phyloP scores from a whole-genome alignment of 1,140 invertebrate species.

The Leptopilina clavipes region DNA sequence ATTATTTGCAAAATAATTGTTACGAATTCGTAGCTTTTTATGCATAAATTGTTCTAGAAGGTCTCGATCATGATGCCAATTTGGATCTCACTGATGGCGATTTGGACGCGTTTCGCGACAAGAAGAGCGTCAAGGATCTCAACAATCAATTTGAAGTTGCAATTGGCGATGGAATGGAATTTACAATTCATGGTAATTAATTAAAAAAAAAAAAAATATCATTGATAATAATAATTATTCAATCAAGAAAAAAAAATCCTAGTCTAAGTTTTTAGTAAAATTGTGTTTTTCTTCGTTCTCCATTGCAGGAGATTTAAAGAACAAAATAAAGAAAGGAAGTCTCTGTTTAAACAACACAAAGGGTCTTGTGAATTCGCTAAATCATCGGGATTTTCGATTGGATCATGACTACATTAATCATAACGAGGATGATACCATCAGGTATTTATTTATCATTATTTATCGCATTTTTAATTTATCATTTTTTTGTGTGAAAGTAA shows the following conservation, averaged over 20 bases:
- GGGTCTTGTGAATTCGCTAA: conserved; percentile 81
- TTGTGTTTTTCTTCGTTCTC: conserved; percentile 40
- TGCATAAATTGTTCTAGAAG: conserved; percentile 64
- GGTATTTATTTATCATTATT: conserved; percentile 58
- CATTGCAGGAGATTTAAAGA: conserved; percentile 81
- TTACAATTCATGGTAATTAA: conserved; percentile 87
- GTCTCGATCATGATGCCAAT: conserved; percentile 78
- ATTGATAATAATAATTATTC: too few relatives aligned
- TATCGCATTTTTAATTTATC: too few relatives aligned
- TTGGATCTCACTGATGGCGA: conserved; percentile 88
- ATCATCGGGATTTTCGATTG: conserved; percentile 84
- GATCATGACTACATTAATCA: conserved; percentile 84
- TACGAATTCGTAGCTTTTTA: conserved; percentile 32
- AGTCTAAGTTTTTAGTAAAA: conserved; percentile 20
- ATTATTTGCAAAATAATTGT: neutral
- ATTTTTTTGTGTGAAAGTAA: too few relatives aligned
- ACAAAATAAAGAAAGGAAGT: conserved; percentile 83
- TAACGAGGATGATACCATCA: conserved; percentile 77
- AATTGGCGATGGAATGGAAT: conserved; percentile 93
- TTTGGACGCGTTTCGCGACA: conserved; percentile 83
- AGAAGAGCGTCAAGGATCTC: conserved; percentile 86
- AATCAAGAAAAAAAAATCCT: too few relatives aligned
- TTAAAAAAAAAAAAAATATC: neutral
- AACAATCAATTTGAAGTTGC: conserved; percentile 87
- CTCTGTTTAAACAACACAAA: conserved; percentile 84